These are phyloP conservation scores for Coranthus polyacanthus DNA, from an alignment of 2,797 vertebrate genomes.

Conservation along the genomic window DNA sequence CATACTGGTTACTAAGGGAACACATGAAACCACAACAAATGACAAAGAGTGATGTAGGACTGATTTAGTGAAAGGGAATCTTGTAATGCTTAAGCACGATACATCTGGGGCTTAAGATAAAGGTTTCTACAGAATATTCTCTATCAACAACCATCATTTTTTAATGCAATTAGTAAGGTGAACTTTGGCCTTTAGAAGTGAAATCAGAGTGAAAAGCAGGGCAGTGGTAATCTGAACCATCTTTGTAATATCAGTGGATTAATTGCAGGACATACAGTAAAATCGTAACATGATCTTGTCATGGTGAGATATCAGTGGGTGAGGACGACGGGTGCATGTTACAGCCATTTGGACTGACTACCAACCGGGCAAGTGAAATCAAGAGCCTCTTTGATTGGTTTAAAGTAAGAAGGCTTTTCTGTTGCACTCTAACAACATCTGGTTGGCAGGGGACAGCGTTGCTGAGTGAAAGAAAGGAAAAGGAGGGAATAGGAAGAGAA, in stretches of 20 bases:
- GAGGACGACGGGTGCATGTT: slow-evolving; percentile 59
- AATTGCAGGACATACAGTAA: slow-evolving; percentile 71
- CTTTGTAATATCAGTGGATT: slow-evolving; percentile 71
- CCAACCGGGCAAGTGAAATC: slow-evolving; percentile 62
- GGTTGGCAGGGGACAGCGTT: slow-evolving; percentile 68
- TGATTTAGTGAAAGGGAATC: slow-evolving; percentile 60
- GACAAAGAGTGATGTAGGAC: slow-evolving; percentile 55
- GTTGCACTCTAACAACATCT: slow-evolving; percentile 74
- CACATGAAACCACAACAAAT: slow-evolving; percentile 73
- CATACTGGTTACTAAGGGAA: slow-evolving; percentile 78
- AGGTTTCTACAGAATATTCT: slow-evolving; percentile 36
- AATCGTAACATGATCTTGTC: slow-evolving; percentile 67
- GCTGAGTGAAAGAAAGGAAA: slow-evolving; percentile 61
- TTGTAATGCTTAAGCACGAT: slow-evolving; percentile 33
- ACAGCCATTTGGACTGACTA: slow-evolving; percentile 51
- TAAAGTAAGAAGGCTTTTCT: slow-evolving; percentile 63
- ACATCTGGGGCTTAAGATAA: slow-evolving; percentile 53
- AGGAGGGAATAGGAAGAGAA: slow-evolving; percentile 46
- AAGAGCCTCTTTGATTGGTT: slow-evolving; percentile 70
- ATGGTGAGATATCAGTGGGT: slow-evolving; percentile 62
- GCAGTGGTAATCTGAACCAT: slow-evolving; percentile 65
- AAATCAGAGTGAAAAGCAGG: slow-evolving; percentile 46
- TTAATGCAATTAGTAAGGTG: slow-evolving; percentile 45
- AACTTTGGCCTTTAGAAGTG: slow-evolving; percentile 62
- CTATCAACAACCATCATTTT: slow-evolving; percentile 44